Base-by-base conservation (phyloP, 2,113 vertebrate species). In the Prochilodus magdalenae region DNA sequence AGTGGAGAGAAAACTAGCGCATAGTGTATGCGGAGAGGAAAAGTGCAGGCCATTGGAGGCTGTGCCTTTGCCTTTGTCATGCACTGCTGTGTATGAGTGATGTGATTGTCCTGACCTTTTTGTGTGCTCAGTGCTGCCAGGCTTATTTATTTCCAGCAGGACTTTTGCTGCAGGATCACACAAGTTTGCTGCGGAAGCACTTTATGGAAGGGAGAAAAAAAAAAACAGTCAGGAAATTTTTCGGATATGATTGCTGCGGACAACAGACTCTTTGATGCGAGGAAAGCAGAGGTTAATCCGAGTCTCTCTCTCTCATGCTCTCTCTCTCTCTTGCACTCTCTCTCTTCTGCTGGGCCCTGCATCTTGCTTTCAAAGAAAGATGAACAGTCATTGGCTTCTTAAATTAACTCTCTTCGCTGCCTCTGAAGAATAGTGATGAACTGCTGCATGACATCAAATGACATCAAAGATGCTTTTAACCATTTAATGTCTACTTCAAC, bases 191-290 rank as follows among this genome's bases (percentile, higher is more conserved):
- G 60, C 57, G 81, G 30, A 83, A 77, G 79, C 51, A 88, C 44
- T 82, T 83, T 82, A 78, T 33, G 4, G 16, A 81, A n/a, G 29
- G 57, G 57, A 8, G 8, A 40, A 27, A 66, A 66, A 74, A 65
- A 30, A 40, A 10, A 84, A n/a, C n/a, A n/a, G 73, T 75, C 77
- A 65, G 59, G 76, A 82, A 79, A 79, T 80, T 57, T 75, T 87
- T 85, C 75, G 67, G 77, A 90, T 53, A 78, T 70, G 83, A 83
- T 72, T 82, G 73, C 88, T 88, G 83, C 75, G 87, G 87, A 89
- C 85, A 82, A 83, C 81, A 69, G 60, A 81, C 76, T 84, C 90
- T 92, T 89, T 92, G 88, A 92, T 89, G 86, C 83, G 76, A 65
- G 71, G 63, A 84, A 83, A 82, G 83, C 83, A 81, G 55, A 88